phyloP scores from a whole-genome alignment of 1,140 invertebrate species.

The Agrypnia vestita region DNA sequence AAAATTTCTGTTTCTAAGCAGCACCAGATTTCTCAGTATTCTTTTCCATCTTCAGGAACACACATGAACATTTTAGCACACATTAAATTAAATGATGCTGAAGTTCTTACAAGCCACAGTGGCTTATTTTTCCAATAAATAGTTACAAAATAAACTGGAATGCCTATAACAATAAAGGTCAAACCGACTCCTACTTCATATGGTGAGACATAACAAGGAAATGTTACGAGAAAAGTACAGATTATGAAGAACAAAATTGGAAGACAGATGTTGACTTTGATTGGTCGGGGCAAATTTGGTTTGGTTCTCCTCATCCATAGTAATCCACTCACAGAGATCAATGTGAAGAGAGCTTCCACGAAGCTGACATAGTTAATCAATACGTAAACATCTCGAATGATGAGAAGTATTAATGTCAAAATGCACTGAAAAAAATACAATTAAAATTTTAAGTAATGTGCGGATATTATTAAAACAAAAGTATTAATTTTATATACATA shows the following conservation, averaged over 20 bases:
- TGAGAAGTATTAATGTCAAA: conserved; percentile 87
- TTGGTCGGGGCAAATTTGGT: conserved; percentile 84
- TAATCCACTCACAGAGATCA: conserved; percentile 88
- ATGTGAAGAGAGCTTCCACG: conserved; percentile 95
- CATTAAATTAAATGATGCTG: conserved; percentile 77
- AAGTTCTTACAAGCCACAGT: conserved; percentile 72
- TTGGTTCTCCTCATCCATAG: conserved; percentile 88
- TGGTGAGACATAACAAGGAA: conserved; percentile 84
- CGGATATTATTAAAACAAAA: conserved; percentile 50
- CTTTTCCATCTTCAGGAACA: conserved; percentile 76
- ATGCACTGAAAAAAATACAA: conserved; percentile 78
- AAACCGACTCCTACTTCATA: conserved; percentile 88
- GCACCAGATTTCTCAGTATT: conserved; percentile 31
- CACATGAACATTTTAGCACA: conserved; percentile 85
- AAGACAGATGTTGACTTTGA: conserved; percentile 82
- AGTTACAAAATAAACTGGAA: conserved; percentile 92
- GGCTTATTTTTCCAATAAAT: conserved; percentile 88
- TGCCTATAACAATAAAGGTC: conserved; percentile 82
- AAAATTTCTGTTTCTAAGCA: conserved; percentile 3
- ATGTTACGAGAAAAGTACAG: conserved; percentile 88
- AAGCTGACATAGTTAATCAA: conserved; percentile 96
- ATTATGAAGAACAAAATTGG: conserved; percentile 90
- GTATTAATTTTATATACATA: too few species aligned
- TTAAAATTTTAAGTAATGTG: too few species aligned
- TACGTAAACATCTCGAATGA: conserved; percentile 89